A percentile compares a stretch with the other conserved stretches of the same genome.
phyloP scores from a whole-genome alignment of 53 echinoderm and acorn worm genomes.

The Actinopyga echinites region DNA sequence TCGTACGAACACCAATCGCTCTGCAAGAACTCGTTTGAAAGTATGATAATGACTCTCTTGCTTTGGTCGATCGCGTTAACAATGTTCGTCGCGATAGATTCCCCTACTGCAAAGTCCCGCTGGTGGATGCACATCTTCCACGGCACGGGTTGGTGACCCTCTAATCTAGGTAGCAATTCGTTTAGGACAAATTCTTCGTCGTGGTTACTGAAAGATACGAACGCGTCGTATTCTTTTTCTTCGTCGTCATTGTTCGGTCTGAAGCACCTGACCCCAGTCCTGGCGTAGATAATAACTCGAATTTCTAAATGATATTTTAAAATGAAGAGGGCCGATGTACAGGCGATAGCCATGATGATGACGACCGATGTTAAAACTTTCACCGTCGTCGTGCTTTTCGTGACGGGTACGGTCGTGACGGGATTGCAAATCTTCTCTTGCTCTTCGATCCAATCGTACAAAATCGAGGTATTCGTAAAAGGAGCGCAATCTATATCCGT shows the following conservation, averaged over 20 bases:
- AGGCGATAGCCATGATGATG: background rate
- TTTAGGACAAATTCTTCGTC: constrained; percentile 58
- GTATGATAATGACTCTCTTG: constrained; percentile 57
- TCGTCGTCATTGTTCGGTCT: constrained; percentile 20
- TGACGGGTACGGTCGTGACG: background rate
- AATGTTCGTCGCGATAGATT: constrained; percentile 69
- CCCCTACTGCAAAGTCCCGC: constrained; percentile 74
- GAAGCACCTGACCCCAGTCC: constrained; percentile 24
- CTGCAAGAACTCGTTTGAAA: constrained; percentile 59
- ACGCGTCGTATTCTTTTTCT: constrained; percentile 58
- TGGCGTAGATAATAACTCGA: constrained; percentile 55
- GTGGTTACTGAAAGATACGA: constrained; percentile 69
- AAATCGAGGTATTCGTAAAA: background rate
- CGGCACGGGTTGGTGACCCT: constrained; percentile 55
- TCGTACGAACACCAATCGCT: constrained; percentile 84
- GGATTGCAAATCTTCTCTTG: background rate
- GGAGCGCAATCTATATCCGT: background rate
- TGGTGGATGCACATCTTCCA: constrained; percentile 68
- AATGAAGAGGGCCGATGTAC: background rate
- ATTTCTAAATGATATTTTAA: constrained; percentile 33
- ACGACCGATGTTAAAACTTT: background rate
- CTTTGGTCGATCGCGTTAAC: constrained; percentile 66
- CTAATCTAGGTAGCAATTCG: constrained; percentile 58
- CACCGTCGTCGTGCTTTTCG: background rate
- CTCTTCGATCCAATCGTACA: constrained; percentile 5